Percentiles rank a stretch among this genome's conserved stretches.
Evolutionary conservation across 1,140 invertebrate genomes (phyloP).

Genomic region (Leptinotarsa undecemlineata): DNA sequence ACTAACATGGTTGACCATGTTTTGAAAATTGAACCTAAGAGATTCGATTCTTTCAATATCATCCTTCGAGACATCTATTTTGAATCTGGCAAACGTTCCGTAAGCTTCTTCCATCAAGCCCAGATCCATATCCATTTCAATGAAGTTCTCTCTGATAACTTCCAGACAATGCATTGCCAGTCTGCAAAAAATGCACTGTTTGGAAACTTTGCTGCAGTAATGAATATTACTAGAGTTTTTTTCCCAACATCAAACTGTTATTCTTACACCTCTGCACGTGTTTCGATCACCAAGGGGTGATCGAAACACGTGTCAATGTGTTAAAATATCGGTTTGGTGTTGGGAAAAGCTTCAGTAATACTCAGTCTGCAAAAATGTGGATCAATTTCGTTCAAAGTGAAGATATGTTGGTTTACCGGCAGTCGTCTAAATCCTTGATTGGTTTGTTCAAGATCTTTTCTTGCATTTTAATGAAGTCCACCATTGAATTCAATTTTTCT

Average conservation of each 20-base stretch:
- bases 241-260: no score
- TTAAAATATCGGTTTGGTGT: no score
- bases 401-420: constrained; percentile 48
- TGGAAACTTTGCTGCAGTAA: no score
- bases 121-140: constrained; percentile 75
- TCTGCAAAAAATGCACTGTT: constrained; percentile 44
- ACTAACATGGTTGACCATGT: constrained; percentile 71
- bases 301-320: no score
- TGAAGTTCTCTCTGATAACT: constrained; percentile 73
- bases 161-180: constrained; percentile 76
- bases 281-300: no score
- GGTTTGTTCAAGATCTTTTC: constrained; percentile 67
- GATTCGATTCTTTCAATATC: constrained; percentile 79
- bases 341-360: no score
- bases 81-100: constrained; percentile 69
- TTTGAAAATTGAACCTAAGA: constrained; percentile 75
- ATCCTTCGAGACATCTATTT: constrained; percentile 73
- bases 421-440: constrained; percentile 75
- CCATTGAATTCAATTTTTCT: constrained; percentile 65
- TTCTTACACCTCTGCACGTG: no score
- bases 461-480: constrained; percentile 71
- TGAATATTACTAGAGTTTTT: no score
- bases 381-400: no score
- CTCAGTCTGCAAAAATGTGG: constrained; percentile 53
- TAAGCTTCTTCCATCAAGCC: constrained; percentile 81